A percentile compares a stretch with the other conserved stretches of the same genome.
These are phyloP conservation scores for Cantharis rustica DNA, from an alignment of 2,888 invertebrate genomes.

Conservation along the genomic window DNA sequence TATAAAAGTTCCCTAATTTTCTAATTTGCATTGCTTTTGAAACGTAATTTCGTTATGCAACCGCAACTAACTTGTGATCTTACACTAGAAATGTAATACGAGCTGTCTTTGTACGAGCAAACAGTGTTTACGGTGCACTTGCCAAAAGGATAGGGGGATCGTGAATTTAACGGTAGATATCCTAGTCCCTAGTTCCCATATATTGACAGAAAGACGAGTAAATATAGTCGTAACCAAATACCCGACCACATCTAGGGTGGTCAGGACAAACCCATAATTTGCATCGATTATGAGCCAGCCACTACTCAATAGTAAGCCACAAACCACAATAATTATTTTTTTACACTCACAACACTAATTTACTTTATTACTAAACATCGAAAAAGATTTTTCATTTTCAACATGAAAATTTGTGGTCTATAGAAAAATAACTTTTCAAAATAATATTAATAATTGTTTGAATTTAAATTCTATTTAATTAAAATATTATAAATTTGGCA, in stretches of 20 bases:
- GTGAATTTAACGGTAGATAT: slow-evolving; percentile 13
- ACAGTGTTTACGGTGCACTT: slow-evolving; percentile 16
- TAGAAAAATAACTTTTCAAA: too few species aligned
- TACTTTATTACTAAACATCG: background rate
- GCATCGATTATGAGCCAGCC: slow-evolving; percentile 23
- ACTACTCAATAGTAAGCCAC: background rate
- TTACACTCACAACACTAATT: background rate
- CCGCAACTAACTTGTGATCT: slow-evolving; percentile 25
- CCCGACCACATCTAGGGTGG: slow-evolving; percentile 33
- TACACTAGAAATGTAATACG: slow-evolving; percentile 15
- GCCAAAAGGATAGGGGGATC: slow-evolving; percentile 14
- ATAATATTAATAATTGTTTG: too few species aligned
- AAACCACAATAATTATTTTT: background rate
- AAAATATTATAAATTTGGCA: too few species aligned
- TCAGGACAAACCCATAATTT: slow-evolving; percentile 27
- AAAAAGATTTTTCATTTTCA: too few species aligned
- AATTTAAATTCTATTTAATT: too few species aligned
- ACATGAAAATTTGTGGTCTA: too few species aligned
- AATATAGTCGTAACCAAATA: slow-evolving; percentile 38
- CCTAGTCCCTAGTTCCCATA: slow-evolving; percentile 20
- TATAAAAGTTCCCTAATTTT: background rate
- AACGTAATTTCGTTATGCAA: slow-evolving; percentile 16
- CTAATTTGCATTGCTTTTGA: slow-evolving; percentile 8
- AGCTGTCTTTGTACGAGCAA: slow-evolving; percentile 23
- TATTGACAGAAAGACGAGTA: slow-evolving; percentile 37